A percentile compares a stretch with the other conserved stretches of the same genome.
Evolutionary conservation across 2,113 vertebrate genomes (phyloP).

Genomic region (Rhynchomys soricoides): DNA sequence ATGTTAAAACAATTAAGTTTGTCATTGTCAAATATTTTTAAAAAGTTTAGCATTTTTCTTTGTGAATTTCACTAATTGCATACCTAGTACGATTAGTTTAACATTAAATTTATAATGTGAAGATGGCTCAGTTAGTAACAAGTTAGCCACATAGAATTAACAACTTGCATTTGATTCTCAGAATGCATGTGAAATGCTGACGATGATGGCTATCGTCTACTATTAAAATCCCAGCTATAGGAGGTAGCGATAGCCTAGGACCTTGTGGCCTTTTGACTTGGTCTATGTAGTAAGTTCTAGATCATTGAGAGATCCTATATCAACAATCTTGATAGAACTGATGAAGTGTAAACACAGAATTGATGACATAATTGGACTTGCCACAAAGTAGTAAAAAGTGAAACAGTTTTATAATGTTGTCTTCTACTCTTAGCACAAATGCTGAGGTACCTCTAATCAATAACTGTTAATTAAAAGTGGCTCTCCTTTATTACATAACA

Average conservation of each 20-base stretch:
- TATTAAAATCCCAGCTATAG: neutral
- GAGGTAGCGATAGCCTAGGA: neutral
- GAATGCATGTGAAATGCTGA: neutral
- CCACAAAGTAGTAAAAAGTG: neutral
- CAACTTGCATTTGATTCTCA: neutral
- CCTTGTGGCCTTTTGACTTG: neutral
- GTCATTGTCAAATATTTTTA: no score
- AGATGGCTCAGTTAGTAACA: no score
- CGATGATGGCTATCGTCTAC: neutral
- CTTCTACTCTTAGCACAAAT: neutral
- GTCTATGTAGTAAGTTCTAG: no score
- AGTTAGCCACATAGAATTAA: no score
- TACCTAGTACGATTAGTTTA: no score
- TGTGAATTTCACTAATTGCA: no score
- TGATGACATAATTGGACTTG: neutral
- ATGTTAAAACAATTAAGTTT: no score
- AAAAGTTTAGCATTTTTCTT: no score
- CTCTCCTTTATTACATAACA: neutral
- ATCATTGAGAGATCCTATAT: neutral
- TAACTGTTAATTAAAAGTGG: neutral
- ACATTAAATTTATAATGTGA: no score
- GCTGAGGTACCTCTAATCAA: neutral
- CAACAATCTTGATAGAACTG: neutral
- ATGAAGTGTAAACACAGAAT: neutral
- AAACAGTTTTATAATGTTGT: neutral